phyloP scores from a whole-genome alignment of 1,140 invertebrate genomes.

The Calliopsis andreniformis region DNA sequence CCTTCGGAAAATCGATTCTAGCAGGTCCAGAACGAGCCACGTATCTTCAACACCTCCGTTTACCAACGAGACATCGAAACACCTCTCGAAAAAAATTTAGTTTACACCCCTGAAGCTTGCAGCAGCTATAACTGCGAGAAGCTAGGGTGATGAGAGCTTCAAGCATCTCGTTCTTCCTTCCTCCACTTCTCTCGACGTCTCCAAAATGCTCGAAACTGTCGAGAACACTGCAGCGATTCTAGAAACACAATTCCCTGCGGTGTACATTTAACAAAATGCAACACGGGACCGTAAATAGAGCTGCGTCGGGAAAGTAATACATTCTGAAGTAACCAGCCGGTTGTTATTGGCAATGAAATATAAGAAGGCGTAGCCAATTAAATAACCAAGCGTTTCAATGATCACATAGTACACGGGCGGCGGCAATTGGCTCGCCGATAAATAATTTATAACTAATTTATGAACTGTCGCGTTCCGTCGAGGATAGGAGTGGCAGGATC shows the following conservation, averaged over 20 bases:
- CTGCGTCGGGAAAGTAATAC: background rate
- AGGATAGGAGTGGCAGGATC: slow-evolving; percentile 8
- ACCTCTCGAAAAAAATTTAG: no score
- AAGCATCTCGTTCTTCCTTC: no score
- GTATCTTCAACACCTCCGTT: no score
- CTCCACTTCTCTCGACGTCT: no score
- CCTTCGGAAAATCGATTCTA: no score
- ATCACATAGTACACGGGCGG: background rate
- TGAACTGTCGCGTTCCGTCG: background rate
- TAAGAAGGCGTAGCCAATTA: slow-evolving; percentile 6
- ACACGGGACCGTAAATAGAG: background rate
- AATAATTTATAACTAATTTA: slow-evolving; percentile 38
- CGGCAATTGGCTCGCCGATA: background rate
- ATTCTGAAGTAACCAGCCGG: background rate
- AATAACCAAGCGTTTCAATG: background rate
- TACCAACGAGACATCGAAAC: no score
- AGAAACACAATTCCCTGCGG: background rate
- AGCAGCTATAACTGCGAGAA: no score
- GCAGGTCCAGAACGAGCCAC: no score
- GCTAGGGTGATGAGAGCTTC: no score
- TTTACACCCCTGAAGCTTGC: no score
- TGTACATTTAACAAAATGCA: background rate
- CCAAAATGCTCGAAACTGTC: no score
- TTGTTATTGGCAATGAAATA: slow-evolving; percentile 26
- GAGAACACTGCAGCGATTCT: background rate